Base-by-base conservation (phyloP, 2,797 vertebrate species). In the Enoplosus armatus region DNA sequence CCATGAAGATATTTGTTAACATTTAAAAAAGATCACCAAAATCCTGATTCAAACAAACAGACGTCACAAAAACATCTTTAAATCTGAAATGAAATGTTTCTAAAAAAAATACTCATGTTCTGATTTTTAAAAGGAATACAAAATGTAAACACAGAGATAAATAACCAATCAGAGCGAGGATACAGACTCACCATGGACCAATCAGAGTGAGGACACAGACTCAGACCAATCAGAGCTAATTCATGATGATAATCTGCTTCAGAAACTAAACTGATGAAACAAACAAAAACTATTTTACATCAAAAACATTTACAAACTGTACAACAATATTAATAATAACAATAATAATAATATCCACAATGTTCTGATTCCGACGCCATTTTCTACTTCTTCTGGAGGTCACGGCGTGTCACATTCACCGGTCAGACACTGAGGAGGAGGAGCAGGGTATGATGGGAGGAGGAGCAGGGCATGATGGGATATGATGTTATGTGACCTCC, bases 61-160 rank as follows among this genome's bases (percentile, higher is more conserved):
- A 96, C 80, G 94, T 94, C 95, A 95, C 95, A 95, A 94, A 95
- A 92, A 94, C 96, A 95, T 69, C 63, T 95, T 95, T 95, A 93
- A 95, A 95, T 96, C 95, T 95, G 94, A 96, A 97, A 96, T 96
- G 26, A 94, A 96, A 96, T 35, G 0, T n/a, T n/a, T n/a, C n/a
- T n/a, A n/a, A n/a, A n/a, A n/a, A n/a, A n/a, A n/a, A n/a, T n/a
- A n/a, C n/a, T n/a, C n/a, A n/a, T n/a, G n/a, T 70, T 59, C 43
- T 2, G 47, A 97, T 72, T 29, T 20, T 41, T 14, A 64, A 60
- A 63, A n/a, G n/a, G 71, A 63, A 78, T 97, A 97, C 95, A 97
- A 98, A 97, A 98, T 97, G 97, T 98, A 98, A 97, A 97, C 97
- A 97, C 96, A 96, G 96, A 97, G 97, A 98, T 98, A 98, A 98